These are phyloP conservation scores for Augochlora pura DNA, from an alignment of 1,140 invertebrate genomes.

Conservation along the genomic window DNA sequence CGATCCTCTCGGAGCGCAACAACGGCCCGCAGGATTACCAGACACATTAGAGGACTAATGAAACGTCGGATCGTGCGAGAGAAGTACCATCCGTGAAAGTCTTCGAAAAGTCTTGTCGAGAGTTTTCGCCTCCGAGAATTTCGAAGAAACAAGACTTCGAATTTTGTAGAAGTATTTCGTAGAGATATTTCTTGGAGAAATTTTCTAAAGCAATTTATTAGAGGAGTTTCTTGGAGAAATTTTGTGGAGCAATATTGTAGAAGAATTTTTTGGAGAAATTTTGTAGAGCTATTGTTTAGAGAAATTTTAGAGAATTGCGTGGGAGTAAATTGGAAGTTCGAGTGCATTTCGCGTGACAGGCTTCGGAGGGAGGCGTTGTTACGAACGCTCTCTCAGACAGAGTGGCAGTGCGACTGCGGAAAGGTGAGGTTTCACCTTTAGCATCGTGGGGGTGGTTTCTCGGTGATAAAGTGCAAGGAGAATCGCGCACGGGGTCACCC, in stretches of 20 bases:
- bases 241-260: no score
- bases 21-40: slow-evolving; percentile 63
- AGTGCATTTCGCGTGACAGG: no score
- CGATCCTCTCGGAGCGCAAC: slow-evolving; percentile 49
- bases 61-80: slow-evolving; percentile 59
- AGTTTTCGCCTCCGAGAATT: not conserved
- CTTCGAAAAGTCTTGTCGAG: not conserved
- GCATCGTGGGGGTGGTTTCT: slow-evolving; percentile 56
- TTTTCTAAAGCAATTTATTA: no score
- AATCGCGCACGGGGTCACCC: slow-evolving; percentile 70
- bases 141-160: not conserved
- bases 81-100: slow-evolving; percentile 15
- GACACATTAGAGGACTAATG: slow-evolving; percentile 75
- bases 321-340: no score
- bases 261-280: no score
- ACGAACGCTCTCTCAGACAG: not conserved
- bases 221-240: no score
- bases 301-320: no score
- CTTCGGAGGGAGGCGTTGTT: not conserved
- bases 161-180: no score
- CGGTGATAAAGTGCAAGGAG: slow-evolving; percentile 69
- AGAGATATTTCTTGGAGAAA: no score
- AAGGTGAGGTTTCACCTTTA: slow-evolving; percentile 49
- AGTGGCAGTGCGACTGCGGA: not conserved
- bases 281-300: no score